Evolutionary conservation across 2,113 vertebrate genomes (phyloP).

Genomic region (Sterrhoptilus dennistouni): DNA sequence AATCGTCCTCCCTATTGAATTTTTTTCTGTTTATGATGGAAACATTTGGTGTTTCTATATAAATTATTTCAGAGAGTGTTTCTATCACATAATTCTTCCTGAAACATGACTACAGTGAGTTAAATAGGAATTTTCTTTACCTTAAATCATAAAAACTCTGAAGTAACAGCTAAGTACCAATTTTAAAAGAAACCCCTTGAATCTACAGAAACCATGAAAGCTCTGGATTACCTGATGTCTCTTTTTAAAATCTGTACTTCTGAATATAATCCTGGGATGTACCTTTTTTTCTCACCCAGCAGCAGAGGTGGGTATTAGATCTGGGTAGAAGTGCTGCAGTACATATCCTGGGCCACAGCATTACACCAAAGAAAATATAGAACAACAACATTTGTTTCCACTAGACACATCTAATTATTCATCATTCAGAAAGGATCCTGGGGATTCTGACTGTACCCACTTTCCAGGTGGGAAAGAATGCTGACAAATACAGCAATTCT

Average conservation of each 20-base stretch:
- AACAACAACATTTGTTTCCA: neutral
- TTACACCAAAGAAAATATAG: neutral
- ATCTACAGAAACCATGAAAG: neutral
- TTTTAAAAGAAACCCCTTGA: neutral
- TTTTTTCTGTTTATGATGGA: neutral
- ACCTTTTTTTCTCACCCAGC: rapidly evolving
- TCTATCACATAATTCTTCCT: neutral
- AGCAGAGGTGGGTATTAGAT: neutral
- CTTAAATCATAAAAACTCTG: neutral
- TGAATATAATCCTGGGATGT: neutral
- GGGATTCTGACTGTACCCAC: neutral
- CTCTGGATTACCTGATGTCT: neutral
- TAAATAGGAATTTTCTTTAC: neutral
- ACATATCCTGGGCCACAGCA: neutral
- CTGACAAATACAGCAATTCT: neutral
- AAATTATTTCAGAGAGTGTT: neutral
- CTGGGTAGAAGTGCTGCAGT: neutral
- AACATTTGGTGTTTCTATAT: neutral
- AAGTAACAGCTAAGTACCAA: neutral
- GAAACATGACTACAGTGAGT: neutral
- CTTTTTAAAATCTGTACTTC: neutral
- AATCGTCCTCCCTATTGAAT: neutral
- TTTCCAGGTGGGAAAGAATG: neutral
- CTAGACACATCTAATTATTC: neutral
- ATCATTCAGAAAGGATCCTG: neutral